Evolutionary conservation across 2,888 invertebrate genomes (phyloP), one percentile per base, ranked within the genome.

Genomic region (Agonopterix alstromeriana): DNA sequence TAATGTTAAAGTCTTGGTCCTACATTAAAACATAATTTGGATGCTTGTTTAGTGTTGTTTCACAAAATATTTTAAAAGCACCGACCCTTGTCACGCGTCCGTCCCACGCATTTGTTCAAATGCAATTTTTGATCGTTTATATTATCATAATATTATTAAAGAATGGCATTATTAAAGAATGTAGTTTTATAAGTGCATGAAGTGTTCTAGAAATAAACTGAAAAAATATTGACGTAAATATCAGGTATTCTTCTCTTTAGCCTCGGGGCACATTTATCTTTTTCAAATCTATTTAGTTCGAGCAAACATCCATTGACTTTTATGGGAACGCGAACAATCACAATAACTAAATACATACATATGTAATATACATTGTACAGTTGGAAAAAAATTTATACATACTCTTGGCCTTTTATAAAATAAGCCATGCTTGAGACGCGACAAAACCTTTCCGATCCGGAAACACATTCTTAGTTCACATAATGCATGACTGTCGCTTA

Each of bases 401-500:
- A 17, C 17, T 17, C 17, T 17, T 17, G 17, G 17, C 17, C 17
- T 17, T 17, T 17, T 17, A 17, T 17, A 27, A 5, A 27, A 27
- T 27, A 27, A 27, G 27, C 27, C 69, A 38, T 38, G n/a, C 38
- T 38, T 38, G 10, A 38, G 38, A 38, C 7, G 38, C 68, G 75
- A 84, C 82, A 79, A 82, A 27, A 79, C 72, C 61, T 60, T 61
- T 65, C 66, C 80, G 65, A 82, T 81, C 87, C 87, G 85, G 86
- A 87, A 87, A 86, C 75, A 72, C 76, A 82, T 82, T 82, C 85
- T 85, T 81, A 80, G 77, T 71, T 70, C 70, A 70, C 58, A 72
- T 82, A 81, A 86, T 81, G 79, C 78, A 87, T 77, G 72, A 73
- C 69, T 73, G 79, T 85, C 83, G 74, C 82, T 86, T 85, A 85